Conservation (phyloP, 2,113 vertebrate genomes). For the Perca flavescens region DNA sequence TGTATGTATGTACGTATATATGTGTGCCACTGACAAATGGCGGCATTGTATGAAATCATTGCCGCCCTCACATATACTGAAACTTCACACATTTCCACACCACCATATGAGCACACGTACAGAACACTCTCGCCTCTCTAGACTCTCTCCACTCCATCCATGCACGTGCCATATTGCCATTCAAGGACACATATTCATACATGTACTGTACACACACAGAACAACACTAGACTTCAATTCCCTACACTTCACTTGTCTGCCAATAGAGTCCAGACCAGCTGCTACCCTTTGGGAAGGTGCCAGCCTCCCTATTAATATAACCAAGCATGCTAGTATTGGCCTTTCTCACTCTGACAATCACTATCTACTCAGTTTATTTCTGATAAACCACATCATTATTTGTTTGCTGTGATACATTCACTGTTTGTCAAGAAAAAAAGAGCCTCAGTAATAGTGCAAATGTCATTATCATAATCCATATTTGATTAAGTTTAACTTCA, state of each 20-base stretch:
- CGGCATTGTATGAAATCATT: not conserved
- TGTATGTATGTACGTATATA: conserved; percentile 10
- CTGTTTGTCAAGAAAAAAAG: not conserved
- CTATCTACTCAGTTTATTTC: not conserved
- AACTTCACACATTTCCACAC: conserved; percentile 10
- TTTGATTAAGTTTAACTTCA: not conserved
- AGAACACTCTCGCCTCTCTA: not conserved
- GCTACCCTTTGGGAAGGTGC: conserved; percentile 52
- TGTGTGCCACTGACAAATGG: conserved; percentile 13
- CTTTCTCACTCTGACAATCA: conserved; percentile 11
- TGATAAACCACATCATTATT: not conserved
- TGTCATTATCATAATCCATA: not conserved
- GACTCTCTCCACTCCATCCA: not conserved
- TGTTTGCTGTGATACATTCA: not conserved
- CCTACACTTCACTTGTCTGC: conserved; percentile 23
- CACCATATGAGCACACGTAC: conserved; percentile 7
- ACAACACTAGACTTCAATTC: conserved; percentile 17
- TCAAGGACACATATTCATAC: not conserved
- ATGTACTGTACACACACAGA: not conserved
- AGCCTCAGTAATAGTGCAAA: not conserved
- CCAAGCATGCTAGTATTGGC: conserved; percentile 16
- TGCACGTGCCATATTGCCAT: not conserved
- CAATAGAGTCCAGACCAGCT: conserved; percentile 57
- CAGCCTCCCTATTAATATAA: conserved; percentile 58
- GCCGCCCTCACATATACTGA: conserved; percentile 2